Conservation (phyloP, 2,113 vertebrate species). For the Eleginops maclovinus region DNA sequence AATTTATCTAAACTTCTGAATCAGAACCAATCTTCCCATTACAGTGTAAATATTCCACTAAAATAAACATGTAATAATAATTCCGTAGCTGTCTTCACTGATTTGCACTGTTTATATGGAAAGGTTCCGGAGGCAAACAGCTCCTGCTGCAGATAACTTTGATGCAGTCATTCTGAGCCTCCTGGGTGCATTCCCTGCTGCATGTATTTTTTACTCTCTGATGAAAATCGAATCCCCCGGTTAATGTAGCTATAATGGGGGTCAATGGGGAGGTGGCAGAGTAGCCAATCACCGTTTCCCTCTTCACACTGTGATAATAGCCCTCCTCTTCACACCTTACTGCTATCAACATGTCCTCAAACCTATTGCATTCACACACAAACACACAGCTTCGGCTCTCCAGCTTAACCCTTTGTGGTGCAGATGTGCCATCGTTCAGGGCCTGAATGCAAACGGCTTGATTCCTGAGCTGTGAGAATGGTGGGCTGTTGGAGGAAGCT, state of each 20-base stretch:
- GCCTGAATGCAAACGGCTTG: background rate
- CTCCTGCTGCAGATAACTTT: background rate
- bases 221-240: slow-evolving; percentile 32
- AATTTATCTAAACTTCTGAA: background rate
- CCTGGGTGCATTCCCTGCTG: slow-evolving; percentile 18
- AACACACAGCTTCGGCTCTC: background rate
- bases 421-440: background rate
- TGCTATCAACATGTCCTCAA: slow-evolving; percentile 23
- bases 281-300: slow-evolving; percentile 44
- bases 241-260: slow-evolving; percentile 58
- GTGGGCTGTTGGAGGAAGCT: too few species aligned
- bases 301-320: slow-evolving; percentile 51
- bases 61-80: background rate
- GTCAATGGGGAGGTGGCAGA: slow-evolving; percentile 46
- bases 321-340: slow-evolving; percentile 60
- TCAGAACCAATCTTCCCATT: background rate
- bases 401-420: slow-evolving; percentile 14
- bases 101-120: background rate
- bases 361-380: slow-evolving; percentile 12
- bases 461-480: background rate
- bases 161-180: background rate
- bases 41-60: background rate
- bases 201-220: slow-evolving; percentile 4
- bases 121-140: background rate
- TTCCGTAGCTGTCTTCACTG: background rate